Base-by-base conservation (phyloP, 2,797 vertebrate genomes). In the Intellagama lesueurii region DNA sequence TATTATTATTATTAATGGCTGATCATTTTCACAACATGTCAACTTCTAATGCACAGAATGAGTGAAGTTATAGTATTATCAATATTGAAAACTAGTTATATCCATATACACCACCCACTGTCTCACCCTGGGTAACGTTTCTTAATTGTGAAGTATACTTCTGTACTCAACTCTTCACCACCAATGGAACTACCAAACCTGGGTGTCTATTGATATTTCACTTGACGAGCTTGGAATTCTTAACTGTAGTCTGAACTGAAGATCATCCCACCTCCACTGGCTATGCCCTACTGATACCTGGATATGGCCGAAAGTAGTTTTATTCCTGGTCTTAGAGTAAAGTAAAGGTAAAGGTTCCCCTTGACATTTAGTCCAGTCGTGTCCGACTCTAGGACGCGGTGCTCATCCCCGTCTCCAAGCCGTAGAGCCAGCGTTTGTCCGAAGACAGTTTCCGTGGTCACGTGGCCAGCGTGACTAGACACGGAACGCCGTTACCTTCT, bases 41-140 rank as follows among this genome's bases (percentile, higher is more conserved):
- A 70, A 88, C 94, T 94, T 90, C 64, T 81, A 92, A 69, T 5
- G 49, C 81, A 93, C 40, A 80, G 52, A 89, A 91, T 87, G 76
- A 92, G 87, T 82, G 69, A 91, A 83, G 84, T 81, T 3, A 52
- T 16, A 86, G 85, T 56, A 72, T 40, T 84, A 79, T 84, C 86
- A 84, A 76, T 91, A 88, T 24, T 88, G 80, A 68, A 77, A 90
- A 2, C 92, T 26, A 22, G 60, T 70, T 30, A 24, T 75, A 60
- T 81, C 49, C 88, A 85, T 92, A 90, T 80, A 73, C 26, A 56
- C 75, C 9, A 64, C 7, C 28, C 16, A 35, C 24, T 44, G 6
- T 26, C 26, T 30, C 26, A 56, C 16, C 32, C 4, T 35, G 32
- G 56, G 32, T 19, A 85, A 85, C n/a, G 26, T 28, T 5, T 17